Conservation (phyloP, 1,140 invertebrate genomes). For the Drosophila mojavensis region DNA sequence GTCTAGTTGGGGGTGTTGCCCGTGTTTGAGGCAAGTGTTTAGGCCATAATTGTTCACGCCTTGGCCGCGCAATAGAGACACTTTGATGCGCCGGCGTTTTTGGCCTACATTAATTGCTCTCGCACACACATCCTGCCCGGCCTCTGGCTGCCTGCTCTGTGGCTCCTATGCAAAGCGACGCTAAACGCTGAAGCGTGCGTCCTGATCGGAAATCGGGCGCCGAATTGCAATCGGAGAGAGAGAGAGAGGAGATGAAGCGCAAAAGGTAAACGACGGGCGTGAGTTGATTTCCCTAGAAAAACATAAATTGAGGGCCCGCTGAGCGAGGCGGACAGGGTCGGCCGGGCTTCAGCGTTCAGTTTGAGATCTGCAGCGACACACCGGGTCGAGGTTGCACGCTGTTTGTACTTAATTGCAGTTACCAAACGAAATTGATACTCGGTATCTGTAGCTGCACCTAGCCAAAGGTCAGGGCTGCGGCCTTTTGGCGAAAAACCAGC, state of each 20-base stretch:
- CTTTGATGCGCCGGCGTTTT: slow-evolving; percentile 59
- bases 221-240: slow-evolving; percentile 22
- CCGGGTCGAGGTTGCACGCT: slow-evolving; percentile 10
- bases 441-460: slow-evolving; percentile 17
- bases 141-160: neutral
- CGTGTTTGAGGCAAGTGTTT: slow-evolving; percentile 76
- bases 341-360: neutral
- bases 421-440: neutral
- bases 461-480: neutral
- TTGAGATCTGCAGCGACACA: neutral
- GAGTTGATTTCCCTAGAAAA: slow-evolving; percentile 34
- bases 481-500: slow-evolving; percentile 42
- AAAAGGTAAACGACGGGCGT: slow-evolving; percentile 2
- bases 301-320: slow-evolving; percentile 21
- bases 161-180: slow-evolving; percentile 61
- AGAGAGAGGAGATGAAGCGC: neutral
- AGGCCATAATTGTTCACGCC: slow-evolving; percentile 77
- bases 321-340: slow-evolving; percentile 27
- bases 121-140: slow-evolving; percentile 30
- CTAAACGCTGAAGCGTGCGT: slow-evolving; percentile 63
- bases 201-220: slow-evolving; percentile 13
- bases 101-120: slow-evolving; percentile 31
- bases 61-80: slow-evolving; percentile 57
- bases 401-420: slow-evolving; percentile 42
- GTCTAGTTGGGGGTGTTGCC: slow-evolving; percentile 44